Percentiles rank a stretch among this genome's conserved stretches.
Conservation (phyloP, 2,888 invertebrate species). For the Napeogenes sylphis region DNA sequence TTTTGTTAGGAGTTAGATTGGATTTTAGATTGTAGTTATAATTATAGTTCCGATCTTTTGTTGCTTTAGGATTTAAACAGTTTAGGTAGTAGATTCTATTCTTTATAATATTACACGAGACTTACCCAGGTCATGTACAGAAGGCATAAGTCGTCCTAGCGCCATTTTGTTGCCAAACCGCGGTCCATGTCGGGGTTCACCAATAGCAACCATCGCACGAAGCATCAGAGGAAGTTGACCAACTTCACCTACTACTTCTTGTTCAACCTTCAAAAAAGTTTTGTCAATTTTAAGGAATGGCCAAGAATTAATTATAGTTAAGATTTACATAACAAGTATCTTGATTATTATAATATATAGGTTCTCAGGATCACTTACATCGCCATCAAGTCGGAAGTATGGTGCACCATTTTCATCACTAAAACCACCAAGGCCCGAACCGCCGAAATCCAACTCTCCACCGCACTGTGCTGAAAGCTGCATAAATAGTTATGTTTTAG, state of each 20-base stretch:
- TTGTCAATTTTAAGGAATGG: not conserved
- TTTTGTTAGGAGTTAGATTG: not conserved
- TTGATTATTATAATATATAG: not conserved
- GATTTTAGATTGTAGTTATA: too few relatives aligned
- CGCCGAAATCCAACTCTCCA: conserved; percentile 70
- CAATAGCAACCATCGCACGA: conserved; percentile 88
- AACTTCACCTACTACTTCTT: conserved; percentile 78
- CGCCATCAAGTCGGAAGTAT: conserved; percentile 73
- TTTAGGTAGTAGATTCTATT: not conserved
- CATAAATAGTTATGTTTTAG: conserved; percentile 24
- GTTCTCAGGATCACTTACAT: conserved; percentile 44
- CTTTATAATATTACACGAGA: not conserved
- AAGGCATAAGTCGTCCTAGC: conserved; percentile 58
- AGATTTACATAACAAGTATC: not conserved
- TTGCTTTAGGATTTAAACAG: conserved; percentile 7
- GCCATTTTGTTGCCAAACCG: conserved; percentile 68
- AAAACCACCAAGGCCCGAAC: conserved; percentile 67
- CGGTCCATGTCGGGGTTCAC: conserved; percentile 60
- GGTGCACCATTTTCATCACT: conserved; percentile 70
- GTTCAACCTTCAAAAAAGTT: conserved; percentile 56
- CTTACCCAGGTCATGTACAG: conserved; percentile 36
- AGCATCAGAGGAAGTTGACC: conserved; percentile 87
- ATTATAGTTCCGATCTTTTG: conserved; percentile 4
- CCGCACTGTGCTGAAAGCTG: conserved; percentile 73
- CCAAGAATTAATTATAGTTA: too few relatives aligned